These are phyloP conservation scores for Carassius gibelio DNA, from an alignment of 2,113 vertebrate species.

Conservation along the genomic window DNA sequence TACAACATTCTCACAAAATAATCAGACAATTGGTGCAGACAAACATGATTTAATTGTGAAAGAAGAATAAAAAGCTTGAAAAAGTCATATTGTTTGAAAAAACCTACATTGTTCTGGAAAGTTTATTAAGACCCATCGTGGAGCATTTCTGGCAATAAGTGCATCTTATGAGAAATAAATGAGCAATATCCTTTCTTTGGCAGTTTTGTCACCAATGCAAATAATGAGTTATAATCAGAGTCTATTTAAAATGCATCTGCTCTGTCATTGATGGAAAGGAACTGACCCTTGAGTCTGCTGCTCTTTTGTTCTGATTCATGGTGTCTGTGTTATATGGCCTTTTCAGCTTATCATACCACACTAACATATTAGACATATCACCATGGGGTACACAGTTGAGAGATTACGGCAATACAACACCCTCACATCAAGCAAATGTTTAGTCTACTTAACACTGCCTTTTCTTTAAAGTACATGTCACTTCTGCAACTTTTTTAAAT, in stretches of 20 bases:
- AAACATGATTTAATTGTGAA: background rate
- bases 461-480: background rate
- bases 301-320: background rate
- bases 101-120: background rate
- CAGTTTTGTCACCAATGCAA: background rate
- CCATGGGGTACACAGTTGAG: background rate
- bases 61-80: background rate
- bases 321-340: background rate
- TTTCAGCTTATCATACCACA: background rate
- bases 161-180: slow-evolving; percentile 52
- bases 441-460: background rate
- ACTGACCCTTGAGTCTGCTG: slow-evolving; percentile 58
- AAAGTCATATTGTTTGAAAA: background rate
- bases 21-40: background rate
- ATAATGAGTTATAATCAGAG: background rate
- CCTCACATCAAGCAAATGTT: background rate
- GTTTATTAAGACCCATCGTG: slow-evolving; percentile 47
- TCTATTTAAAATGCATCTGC: background rate
- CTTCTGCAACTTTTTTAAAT: background rate
- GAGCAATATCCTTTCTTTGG: slow-evolving; percentile 3
- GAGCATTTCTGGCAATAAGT: slow-evolving; percentile 65
- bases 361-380: background rate
- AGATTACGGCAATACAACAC: background rate
- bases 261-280: slow-evolving; percentile 63
- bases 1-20: background rate